Evolutionary conservation across 2,797 vertebrate species (phyloP).

Genomic region (Garrulus glandarius): DNA sequence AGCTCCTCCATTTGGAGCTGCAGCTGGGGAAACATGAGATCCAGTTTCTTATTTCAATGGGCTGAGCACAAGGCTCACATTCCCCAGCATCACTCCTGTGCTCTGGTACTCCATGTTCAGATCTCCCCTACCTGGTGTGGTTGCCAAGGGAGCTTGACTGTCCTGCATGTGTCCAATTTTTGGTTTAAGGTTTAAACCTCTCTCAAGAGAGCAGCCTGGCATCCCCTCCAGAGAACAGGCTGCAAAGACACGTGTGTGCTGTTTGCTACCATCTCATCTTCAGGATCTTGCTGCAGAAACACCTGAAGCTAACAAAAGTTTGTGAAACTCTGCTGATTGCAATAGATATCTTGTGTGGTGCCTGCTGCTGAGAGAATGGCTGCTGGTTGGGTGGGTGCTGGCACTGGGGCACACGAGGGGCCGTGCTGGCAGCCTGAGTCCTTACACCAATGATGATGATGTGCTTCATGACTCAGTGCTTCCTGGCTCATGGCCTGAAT

Average conservation of each 20-base stretch:
- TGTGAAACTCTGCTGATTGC: not conserved
- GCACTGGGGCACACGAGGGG: not conserved
- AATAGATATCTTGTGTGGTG: rapidly evolving
- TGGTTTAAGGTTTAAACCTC: not conserved
- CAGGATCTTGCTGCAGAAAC: not conserved
- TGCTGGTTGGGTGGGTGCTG: not conserved
- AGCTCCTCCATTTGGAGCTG: not conserved
- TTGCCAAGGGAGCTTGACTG: rapidly evolving
- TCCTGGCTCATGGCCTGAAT: not conserved
- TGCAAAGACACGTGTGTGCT: rapidly evolving
- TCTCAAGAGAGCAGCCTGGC: not conserved
- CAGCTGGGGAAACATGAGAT: not conserved
- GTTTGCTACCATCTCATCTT: not conserved
- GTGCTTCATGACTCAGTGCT: not conserved
- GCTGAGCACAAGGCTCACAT: not conserved
- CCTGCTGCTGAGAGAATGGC: not conserved
- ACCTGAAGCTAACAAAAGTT: not conserved
- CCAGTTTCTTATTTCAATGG: not conserved
- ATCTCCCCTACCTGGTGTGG: rapidly evolving
- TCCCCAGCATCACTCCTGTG: rapidly evolving
- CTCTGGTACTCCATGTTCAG: rapidly evolving
- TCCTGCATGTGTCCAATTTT: rapidly evolving
- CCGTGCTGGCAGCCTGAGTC: rapidly evolving
- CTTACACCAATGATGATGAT: rapidly evolving
- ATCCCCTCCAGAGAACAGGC: not conserved